Conservation (phyloP, 2,888 invertebrate genomes). For the Clepsis dumicolana region DNA sequence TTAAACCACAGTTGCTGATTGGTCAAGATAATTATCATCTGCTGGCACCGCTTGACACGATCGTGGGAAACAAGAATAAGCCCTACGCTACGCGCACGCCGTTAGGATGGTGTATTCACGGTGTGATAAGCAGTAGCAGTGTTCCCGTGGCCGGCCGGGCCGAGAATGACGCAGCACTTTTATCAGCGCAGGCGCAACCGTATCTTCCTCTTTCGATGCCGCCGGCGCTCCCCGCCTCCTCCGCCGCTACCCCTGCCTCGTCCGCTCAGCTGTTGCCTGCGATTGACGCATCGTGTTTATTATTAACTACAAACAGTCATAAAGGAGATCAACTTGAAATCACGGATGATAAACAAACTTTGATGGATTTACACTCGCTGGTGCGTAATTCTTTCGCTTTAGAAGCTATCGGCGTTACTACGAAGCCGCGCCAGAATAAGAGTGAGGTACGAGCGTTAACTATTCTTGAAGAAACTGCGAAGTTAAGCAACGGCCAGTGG, state of each 20-base stretch:
- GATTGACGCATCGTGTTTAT: too few relatives aligned
- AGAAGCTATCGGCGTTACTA: neutral
- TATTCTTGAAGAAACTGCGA: neutral
- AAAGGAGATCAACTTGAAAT: too few relatives aligned
- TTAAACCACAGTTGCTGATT: constrained; percentile 9
- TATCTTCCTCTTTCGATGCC: too few relatives aligned
- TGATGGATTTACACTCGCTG: too few relatives aligned
- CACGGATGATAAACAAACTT: too few relatives aligned
- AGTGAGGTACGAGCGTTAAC: neutral
- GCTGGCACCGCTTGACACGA: neutral
- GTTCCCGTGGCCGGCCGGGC: neutral
- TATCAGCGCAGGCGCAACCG: too few relatives aligned
- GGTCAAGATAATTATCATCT: constrained; percentile 25
- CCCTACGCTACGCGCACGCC: constrained; percentile 15
- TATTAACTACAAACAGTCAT: too few relatives aligned
- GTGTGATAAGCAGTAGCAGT: neutral
- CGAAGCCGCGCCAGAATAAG: too few relatives aligned
- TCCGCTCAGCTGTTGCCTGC: too few relatives aligned
- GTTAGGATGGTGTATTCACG: constrained; percentile 13
- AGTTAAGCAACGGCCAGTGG: neutral
- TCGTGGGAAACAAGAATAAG: constrained; percentile 7
- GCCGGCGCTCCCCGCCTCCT: too few relatives aligned
- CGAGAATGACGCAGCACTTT: too few relatives aligned
- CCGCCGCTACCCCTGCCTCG: too few relatives aligned
- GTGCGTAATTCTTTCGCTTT: neutral